Evolutionary conservation across 1,140 invertebrate species (phyloP).

Genomic region (Brachionus rubens): DNA sequence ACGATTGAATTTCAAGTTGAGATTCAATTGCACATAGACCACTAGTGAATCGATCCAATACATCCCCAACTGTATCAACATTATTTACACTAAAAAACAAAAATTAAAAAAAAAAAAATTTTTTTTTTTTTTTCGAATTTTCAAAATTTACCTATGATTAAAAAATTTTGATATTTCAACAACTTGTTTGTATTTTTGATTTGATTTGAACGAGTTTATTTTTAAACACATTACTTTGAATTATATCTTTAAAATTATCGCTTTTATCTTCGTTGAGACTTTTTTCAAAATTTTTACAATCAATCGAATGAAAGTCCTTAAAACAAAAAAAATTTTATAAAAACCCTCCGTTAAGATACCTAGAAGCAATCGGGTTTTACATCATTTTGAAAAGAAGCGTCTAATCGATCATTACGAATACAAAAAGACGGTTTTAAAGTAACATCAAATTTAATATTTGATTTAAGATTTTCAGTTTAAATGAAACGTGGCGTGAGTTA

Average conservation of each 20-base stretch:
- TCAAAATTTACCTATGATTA: background rate
- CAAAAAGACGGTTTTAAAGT: constrained; percentile 42
- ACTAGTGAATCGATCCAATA: background rate
- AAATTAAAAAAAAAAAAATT: no score
- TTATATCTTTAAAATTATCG: background rate
- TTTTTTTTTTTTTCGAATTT: no score
- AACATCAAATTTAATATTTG: constrained; percentile 42
- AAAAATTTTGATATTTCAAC: background rate
- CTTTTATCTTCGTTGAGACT: background rate
- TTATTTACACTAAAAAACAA: background rate
- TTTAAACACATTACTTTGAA: background rate
- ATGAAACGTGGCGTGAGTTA: constrained; percentile 1
- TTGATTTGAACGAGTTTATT: background rate
- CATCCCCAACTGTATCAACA: background rate
- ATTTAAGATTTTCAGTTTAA: constrained; percentile 21
- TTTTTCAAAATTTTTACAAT: constrained; percentile 15
- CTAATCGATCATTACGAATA: constrained; percentile 23
- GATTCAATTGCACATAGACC: background rate
- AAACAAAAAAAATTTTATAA: background rate
- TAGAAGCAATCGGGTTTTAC: background rate
- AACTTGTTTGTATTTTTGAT: background rate
- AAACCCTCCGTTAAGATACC: background rate
- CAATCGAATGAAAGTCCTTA: background rate
- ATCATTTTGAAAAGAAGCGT: background rate
- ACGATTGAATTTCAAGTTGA: background rate